Base-by-base conservation (phyloP, 2,888 invertebrate genomes). In the Shargacucullia verbasci region DNA sequence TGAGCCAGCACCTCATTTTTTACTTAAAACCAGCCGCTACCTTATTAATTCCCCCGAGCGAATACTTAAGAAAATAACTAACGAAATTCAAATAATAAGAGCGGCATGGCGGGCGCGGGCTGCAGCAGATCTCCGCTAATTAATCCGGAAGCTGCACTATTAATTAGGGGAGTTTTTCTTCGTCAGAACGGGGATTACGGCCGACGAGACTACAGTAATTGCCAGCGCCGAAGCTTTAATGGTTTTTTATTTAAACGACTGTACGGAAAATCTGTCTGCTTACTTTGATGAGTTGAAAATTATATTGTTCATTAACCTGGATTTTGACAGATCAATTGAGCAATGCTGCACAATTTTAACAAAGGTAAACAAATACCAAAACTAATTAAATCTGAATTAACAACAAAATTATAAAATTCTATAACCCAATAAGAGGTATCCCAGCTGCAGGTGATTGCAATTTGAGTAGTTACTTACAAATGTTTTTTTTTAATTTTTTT, bases 121-220 rank as follows among this genome's bases (percentile, higher is more conserved):
- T 50, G 57, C 65, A 71, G 65, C 77, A 83, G 83, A 87, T 84
- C 85, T 76, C 76, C 80, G 80, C 86, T 90, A 91, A 91, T 91
- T 87, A 91, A 89, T 88, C 89, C 84, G 78, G 83, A 80, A 83
- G 85, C 86, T 86, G 85, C 83, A 86, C 88, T 91, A 90, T 92
- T 91, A 90, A 92, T 91, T 90, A 90, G 83, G 76, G 60, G 86
- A 87, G 86, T 89, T 92, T 91, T 91, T 90, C 87, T 86, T 82
- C 86, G 82, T 85, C 85, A 79, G 80, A 63, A 73, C 70, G 77
- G 70, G 86, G 87, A 89, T 89, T 89, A 90, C 79, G 76, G 69
- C 74, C 73, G 79, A 67, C 78, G 80, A 80, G 83, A 77, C 78
- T 78, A 68, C 72, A 76, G 83, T 87, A 87, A 87, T 88, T 84